Evolutionary conservation across 2,113 vertebrate genomes (phyloP).

Genomic region (Egretta garzetta): DNA sequence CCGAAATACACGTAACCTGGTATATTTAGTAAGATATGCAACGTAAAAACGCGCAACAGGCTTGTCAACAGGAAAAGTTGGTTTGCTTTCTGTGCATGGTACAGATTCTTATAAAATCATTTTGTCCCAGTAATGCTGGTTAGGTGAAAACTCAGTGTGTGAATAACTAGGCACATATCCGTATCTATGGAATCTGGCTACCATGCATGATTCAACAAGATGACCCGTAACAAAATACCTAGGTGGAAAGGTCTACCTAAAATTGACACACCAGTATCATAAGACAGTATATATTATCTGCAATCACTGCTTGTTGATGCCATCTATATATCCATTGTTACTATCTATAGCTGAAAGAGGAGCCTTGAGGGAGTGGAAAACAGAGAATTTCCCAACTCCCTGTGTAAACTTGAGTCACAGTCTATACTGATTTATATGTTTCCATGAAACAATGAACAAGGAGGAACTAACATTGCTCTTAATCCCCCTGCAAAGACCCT

Average conservation of each 20-base stretch:
- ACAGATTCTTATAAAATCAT: neutral
- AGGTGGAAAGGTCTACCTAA: constrained; percentile 38
- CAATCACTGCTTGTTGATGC: neutral
- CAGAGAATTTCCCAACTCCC: constrained; percentile 12
- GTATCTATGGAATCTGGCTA: neutral
- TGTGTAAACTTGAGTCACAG: neutral
- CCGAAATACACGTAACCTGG: neutral
- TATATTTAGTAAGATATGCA: neutral
- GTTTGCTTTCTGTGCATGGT: neutral
- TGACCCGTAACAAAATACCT: constrained; percentile 45
- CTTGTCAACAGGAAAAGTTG: neutral
- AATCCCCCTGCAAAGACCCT: neutral
- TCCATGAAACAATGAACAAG: constrained; percentile 1
- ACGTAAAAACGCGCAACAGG: neutral
- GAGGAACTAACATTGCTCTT: constrained; percentile 27
- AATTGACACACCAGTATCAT: neutral
- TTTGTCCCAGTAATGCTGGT: neutral
- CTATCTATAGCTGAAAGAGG: neutral
- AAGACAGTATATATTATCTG: neutral
- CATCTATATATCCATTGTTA: neutral
- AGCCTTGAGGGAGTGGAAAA: neutral
- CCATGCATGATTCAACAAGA: neutral
- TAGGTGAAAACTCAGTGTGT: neutral
- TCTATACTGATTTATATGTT: neutral
- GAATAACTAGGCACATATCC: neutral